Conservation (phyloP, 2,113 vertebrate genomes). For the Cacatua alba region DNA sequence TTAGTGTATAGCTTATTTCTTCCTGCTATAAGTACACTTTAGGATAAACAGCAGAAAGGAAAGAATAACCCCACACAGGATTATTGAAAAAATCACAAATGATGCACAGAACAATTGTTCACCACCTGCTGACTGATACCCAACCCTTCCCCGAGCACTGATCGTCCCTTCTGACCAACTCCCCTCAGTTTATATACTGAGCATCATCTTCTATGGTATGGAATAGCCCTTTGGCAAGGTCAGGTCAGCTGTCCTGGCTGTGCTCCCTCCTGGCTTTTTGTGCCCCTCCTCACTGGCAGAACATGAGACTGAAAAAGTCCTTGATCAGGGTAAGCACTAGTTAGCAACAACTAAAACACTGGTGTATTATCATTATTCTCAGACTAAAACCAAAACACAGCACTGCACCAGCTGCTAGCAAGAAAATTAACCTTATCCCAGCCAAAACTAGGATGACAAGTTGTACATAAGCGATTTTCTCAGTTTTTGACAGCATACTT, state of each 20-base stretch:
- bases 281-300: background rate
- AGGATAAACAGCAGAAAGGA: background rate
- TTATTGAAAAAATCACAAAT: background rate
- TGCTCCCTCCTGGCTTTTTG: background rate
- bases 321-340: background rate
- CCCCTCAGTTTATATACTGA: background rate
- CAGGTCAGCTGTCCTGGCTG: background rate
- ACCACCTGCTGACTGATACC: background rate
- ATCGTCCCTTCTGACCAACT: background rate
- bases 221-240: background rate
- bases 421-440: background rate
- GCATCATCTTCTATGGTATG: background rate
- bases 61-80: background rate
- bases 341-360: background rate
- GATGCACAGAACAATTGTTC: background rate
- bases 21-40: background rate
- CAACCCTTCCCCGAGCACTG: background rate
- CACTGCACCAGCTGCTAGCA: background rate
- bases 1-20: background rate
- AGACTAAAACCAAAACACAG: background rate
- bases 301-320: background rate
- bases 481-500: background rate
- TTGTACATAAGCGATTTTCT: background rate
- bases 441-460: background rate
- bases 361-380: background rate